Base-by-base conservation (phyloP, 2,797 vertebrate genomes). In the Lithobates sylvaticus region DNA sequence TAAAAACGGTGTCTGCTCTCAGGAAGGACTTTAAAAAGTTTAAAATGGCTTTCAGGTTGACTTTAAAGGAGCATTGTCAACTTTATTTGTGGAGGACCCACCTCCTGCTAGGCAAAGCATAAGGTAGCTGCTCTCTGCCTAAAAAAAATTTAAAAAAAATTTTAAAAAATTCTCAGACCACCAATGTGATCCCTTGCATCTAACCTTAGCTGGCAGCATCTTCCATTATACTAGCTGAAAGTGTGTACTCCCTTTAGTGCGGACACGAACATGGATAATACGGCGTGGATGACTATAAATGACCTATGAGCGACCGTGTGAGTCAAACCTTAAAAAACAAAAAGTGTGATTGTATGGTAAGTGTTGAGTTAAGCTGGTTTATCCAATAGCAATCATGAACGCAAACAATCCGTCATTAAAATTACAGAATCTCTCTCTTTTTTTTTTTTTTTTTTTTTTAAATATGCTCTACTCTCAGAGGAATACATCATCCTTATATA, bases 401-500 rank as follows among this genome's bases (percentile, higher is more conserved):
- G 89, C 89, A 94, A 72, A 94, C 91, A 93, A 91, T 90, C 91
- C 90, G 92, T 92, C 89, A 89, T 86, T 94, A 95, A 95, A 95
- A 94, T 94, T 94, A 95, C 95, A 93, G 90, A 91, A 90, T 94
- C 88, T 92, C 77, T 39, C 36, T 39, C 6, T 36, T 3, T 36
- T 81, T 64, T 16, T 50, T 50, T 85, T 64, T 13, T 50, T 50
- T 50, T 54, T 54, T 13, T 18, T 18, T 93, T 95, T 92, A 95
- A 95, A 95, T 94, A 94, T 86, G 94, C 92, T 93, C 93, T 93
- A 93, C 91, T 92, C 93, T 92, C 91, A 88, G 89, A 86, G 90
- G 91, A 93, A 92, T 94, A 94, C 92, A 93, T 90, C 93, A 93
- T 91, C 93, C 90, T 91, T 91, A 92, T 95, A 95, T 95, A 93